Evolutionary conservation across 2,797 vertebrate genomes (phyloP).

Genomic region (Gadopsis bispinosus): DNA sequence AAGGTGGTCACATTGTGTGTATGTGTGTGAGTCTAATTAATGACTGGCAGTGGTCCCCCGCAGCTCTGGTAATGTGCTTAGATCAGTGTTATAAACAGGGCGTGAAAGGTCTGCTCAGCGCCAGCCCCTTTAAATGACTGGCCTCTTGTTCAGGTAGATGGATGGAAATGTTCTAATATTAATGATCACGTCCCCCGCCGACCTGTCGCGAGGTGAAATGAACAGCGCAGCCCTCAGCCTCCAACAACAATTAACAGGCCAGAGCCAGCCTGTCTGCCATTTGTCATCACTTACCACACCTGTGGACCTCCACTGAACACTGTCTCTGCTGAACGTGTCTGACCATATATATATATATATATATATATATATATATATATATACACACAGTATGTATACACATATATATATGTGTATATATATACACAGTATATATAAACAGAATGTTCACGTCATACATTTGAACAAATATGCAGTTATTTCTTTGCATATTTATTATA

Average conservation of each 20-base stretch:
- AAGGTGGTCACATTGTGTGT: slow-evolving; percentile 36
- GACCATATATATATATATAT: slow-evolving; percentile 48
- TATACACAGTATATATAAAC: slow-evolving; percentile 59
- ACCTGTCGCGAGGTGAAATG: slow-evolving; percentile 80
- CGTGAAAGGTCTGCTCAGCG: slow-evolving; percentile 72
- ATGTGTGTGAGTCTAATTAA: slow-evolving; percentile 75
- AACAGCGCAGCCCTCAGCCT: slow-evolving; percentile 82
- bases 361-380: too few relatives aligned
- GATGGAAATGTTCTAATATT: slow-evolving; percentile 81
- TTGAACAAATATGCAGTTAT: slow-evolving; percentile 31
- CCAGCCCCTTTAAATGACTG: slow-evolving; percentile 76
- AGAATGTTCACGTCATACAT: slow-evolving; percentile 47
- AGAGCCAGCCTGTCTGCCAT: slow-evolving; percentile 67
- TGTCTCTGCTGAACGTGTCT: slow-evolving; percentile 51
- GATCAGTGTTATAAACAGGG: slow-evolving; percentile 77
- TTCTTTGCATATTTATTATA: too few relatives aligned
- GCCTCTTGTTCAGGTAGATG: slow-evolving; percentile 75
- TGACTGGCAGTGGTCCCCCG: slow-evolving; percentile 76
- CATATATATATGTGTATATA: too few relatives aligned
- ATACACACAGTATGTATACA: too few relatives aligned
- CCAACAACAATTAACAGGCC: slow-evolving; percentile 85
- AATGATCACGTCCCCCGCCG: slow-evolving; percentile 78
- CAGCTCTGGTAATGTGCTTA: slow-evolving; percentile 77
- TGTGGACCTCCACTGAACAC: slow-evolving; percentile 73
- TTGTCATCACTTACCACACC: slow-evolving; percentile 78